Evolutionary conservation across 2,888 invertebrate genomes (phyloP).

Genomic region (Nesidiocoris tenuis): DNA sequence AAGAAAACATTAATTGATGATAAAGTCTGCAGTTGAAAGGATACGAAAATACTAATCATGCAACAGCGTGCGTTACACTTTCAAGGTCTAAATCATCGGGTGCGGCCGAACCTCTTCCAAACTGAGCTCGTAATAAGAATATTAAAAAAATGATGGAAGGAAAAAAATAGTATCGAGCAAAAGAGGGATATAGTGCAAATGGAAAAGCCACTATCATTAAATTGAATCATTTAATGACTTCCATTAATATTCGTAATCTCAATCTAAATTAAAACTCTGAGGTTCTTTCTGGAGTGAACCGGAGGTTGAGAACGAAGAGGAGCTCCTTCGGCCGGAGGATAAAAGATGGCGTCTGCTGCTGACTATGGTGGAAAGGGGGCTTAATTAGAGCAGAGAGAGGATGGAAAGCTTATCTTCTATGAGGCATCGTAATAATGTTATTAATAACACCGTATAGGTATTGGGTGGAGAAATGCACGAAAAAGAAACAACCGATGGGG

Average conservation of each 20-base stretch:
- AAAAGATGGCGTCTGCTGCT: background rate
- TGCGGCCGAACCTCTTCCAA: constrained; percentile 31
- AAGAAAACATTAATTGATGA: background rate
- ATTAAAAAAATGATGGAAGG: constrained; percentile 8
- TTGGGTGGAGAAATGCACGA: constrained; percentile 12
- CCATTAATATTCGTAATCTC: constrained; percentile 49
- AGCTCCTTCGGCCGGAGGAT: background rate
- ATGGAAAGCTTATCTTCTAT: constrained; percentile 39
- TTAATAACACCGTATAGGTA: constrained; percentile 46
- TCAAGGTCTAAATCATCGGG: constrained; percentile 16
- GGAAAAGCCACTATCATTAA: constrained; percentile 48
- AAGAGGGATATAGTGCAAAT: constrained; percentile 46
- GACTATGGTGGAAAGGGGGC: constrained; percentile 15
- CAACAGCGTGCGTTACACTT: constrained; percentile 31
- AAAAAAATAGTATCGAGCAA: constrained; percentile 5
- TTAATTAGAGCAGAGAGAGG: constrained; percentile 42
- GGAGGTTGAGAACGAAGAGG: background rate
- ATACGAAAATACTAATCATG: background rate
- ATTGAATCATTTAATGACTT: constrained; percentile 49
- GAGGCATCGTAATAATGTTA: constrained; percentile 48
- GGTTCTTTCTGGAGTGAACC: constrained; percentile 20
- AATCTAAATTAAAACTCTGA: constrained; percentile 48
- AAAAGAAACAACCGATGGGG: constrained; percentile 1
- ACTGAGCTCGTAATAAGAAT: constrained; percentile 27
- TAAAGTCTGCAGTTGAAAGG: background rate